phyloP scores from a whole-genome alignment of 2,113 vertebrate species.

The Chaenogobius annularis region DNA sequence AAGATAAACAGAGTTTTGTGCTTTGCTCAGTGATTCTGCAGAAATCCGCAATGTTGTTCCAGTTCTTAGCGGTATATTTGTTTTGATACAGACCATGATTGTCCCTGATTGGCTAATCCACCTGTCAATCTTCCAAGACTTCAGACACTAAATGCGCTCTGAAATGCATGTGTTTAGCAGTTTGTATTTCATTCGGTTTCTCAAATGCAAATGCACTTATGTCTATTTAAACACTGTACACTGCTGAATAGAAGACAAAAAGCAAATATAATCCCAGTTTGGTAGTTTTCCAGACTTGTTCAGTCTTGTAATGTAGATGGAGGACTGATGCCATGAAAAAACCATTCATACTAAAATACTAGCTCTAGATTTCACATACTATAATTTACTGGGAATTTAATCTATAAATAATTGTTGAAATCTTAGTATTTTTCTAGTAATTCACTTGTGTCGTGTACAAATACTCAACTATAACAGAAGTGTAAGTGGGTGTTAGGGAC shows the following conservation, averaged over 20 bases:
- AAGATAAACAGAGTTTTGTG: too few relatives aligned
- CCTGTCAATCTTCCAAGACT: too few relatives aligned
- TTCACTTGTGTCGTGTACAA: neutral
- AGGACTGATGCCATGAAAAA: neutral
- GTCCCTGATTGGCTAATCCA: too few relatives aligned
- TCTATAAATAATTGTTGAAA: neutral
- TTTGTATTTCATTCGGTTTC: neutral
- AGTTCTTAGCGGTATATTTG: too few relatives aligned
- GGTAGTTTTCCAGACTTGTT: neutral
- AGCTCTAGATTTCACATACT: neutral
- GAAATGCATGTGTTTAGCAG: neutral
- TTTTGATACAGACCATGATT: too few relatives aligned
- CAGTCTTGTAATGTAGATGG: neutral
- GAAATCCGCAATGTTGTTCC: too few relatives aligned
- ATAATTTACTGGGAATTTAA: neutral
- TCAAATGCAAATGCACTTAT: neutral
- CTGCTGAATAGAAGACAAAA: neutral
- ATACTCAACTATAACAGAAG: neutral
- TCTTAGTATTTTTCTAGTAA: neutral
- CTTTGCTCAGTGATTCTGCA: too few relatives aligned
- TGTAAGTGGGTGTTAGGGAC: neutral
- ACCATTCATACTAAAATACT: neutral
- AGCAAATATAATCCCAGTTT: neutral
- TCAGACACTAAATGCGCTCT: neutral
- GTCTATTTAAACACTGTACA: neutral